Conservation (phyloP, 2,113 vertebrate genomes). For the Hippocampus guttulatus region DNA sequence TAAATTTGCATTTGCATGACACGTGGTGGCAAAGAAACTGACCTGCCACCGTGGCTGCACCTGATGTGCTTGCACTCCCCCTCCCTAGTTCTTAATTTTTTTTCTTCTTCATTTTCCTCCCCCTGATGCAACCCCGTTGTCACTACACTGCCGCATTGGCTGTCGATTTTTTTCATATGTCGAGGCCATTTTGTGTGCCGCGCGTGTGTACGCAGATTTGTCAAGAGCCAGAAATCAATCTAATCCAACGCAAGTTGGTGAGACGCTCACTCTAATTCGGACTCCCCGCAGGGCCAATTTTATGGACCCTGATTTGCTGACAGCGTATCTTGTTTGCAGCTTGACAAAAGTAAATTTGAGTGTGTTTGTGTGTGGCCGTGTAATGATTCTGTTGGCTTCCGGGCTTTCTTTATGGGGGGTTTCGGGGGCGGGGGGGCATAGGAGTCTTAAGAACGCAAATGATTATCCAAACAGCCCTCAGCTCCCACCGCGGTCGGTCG, state of each 20-base stretch:
- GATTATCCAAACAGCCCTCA: conserved; percentile 48
- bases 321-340: conserved; percentile 14
- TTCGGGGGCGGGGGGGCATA: not conserved
- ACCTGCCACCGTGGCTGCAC: conserved; percentile 33
- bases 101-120: not conserved
- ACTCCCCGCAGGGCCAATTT: conserved; percentile 35
- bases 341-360: conserved; percentile 2
- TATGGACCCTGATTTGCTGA: conserved; percentile 40
- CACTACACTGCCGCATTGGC: not conserved
- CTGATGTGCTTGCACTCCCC: conserved; percentile 26
- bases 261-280: conserved; percentile 28
- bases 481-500: conserved; percentile 41
- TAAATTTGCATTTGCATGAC: conserved; percentile 30
- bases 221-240: conserved; percentile 23
- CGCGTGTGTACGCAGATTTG: conserved; percentile 24
- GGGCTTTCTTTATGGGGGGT: not conserved
- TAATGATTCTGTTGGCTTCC: conserved; percentile 44
- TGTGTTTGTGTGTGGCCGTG: not conserved
- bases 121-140: not conserved
- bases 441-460: conserved; percentile 25
- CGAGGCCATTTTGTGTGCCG: conserved; percentile 5
- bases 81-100: not conserved
- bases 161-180: not conserved
- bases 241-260: conserved; percentile 18
- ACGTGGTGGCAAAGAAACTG: conserved; percentile 30